Percentiles rank a stretch among this genome's conserved stretches.
These are phyloP conservation scores for Etheostoma cragini DNA, from an alignment of 2,113 vertebrate genomes.

Conservation along the genomic window DNA sequence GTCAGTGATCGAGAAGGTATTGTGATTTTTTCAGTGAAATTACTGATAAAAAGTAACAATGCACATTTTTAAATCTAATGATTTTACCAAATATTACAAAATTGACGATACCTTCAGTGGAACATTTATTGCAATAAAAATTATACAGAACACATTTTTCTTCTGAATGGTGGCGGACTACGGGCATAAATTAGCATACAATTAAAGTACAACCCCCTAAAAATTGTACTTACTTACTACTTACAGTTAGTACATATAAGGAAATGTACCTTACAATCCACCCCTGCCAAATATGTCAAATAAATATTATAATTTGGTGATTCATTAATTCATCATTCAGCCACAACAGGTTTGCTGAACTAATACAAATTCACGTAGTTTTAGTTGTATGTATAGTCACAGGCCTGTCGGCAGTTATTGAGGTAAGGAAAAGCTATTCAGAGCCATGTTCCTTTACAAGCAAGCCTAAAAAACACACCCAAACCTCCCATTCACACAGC, in stretches of 20 bases:
- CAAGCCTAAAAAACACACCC: background rate
- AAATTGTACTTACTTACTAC: background rate
- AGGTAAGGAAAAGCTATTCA: background rate
- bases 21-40: background rate
- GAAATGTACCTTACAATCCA: background rate
- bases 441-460: background rate
- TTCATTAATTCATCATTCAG: background rate
- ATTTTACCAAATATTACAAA: background rate
- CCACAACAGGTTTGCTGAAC: background rate
- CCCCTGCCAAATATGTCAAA: background rate
- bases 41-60: background rate
- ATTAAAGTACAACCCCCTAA: background rate
- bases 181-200: background rate
- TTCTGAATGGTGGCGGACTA: background rate
- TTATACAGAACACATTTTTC: background rate
- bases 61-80: background rate
- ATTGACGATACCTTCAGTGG: background rate
- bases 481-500: background rate
- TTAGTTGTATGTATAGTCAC: background rate
- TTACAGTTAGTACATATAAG: background rate
- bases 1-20: too few relatives aligned
- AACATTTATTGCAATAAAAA: too few relatives aligned
- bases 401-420: background rate
- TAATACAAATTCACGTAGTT: background rate
- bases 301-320: background rate